phyloP scores from a whole-genome alignment of 2,888 invertebrate species.

The Drosophila seclusa region DNA sequence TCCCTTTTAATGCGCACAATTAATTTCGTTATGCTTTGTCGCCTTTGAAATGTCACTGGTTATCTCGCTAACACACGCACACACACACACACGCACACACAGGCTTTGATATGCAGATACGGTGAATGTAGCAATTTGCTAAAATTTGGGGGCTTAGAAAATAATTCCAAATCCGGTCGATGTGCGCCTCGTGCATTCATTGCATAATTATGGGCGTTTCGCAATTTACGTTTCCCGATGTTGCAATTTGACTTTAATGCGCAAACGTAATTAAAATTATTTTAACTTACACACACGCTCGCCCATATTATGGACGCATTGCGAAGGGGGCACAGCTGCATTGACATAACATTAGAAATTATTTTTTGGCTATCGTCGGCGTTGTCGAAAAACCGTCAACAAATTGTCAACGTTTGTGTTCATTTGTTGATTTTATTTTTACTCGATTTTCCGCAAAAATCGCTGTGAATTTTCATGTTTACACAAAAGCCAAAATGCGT shows the following conservation, averaged over 20 bases:
- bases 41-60: constrained; percentile 61
- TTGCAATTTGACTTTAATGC: constrained; percentile 59
- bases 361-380: constrained; percentile 62
- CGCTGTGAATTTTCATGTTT: constrained; percentile 48
- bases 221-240: constrained; percentile 33
- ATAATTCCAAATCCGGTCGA: constrained; percentile 49
- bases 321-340: constrained; percentile 13
- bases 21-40: constrained; percentile 79
- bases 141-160: constrained; percentile 67
- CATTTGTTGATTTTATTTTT: constrained; percentile 66
- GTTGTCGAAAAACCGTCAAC: constrained; percentile 63
- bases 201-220: constrained; percentile 71
- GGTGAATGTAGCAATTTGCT: constrained; percentile 59
- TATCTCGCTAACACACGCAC: constrained; percentile 26
- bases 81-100: constrained; percentile 1
- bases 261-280: constrained; percentile 77
- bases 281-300: constrained; percentile 64
- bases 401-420: constrained; percentile 72
- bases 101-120: neutral
- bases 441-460: constrained; percentile 25
- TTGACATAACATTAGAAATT: constrained; percentile 68
- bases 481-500: constrained; percentile 58
- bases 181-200: constrained; percentile 50
- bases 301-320: neutral
- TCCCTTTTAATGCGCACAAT: constrained; percentile 78